These are phyloP conservation scores for Agrochola circellaris DNA, from an alignment of 2,888 invertebrate genomes.

Conservation along the genomic window DNA sequence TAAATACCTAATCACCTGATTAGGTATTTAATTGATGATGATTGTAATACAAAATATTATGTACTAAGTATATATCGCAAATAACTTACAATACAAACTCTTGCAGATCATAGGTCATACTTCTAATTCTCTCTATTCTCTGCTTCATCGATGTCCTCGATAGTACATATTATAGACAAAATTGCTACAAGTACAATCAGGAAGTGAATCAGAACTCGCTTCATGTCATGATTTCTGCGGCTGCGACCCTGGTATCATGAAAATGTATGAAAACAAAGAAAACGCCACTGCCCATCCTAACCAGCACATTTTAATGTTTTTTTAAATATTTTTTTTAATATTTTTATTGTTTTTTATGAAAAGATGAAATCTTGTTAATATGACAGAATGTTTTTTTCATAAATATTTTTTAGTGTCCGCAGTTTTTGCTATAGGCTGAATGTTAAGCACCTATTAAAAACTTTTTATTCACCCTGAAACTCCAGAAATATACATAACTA, in stretches of 20 bases:
- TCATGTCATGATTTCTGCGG: conserved; percentile 35
- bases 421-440: neutral
- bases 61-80: neutral
- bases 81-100: conserved; percentile 37
- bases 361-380: conserved; percentile 14
- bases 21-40: neutral
- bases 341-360: conserved; percentile 26
- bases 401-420: neutral
- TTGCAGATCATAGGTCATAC: conserved; percentile 3
- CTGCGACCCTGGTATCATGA: conserved; percentile 71
- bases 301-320: conserved; percentile 79
- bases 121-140: neutral
- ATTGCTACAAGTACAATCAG: neutral
- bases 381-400: conserved; percentile 28
- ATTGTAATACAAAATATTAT: neutral
- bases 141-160: too few species aligned
- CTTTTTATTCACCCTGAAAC: conserved; percentile 12
- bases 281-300: conserved; percentile 84
- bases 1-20: neutral
- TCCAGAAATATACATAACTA: neutral
- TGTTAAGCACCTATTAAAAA: neutral
- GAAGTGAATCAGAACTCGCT: neutral
- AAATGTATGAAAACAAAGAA: conserved; percentile 81
- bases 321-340: conserved; percentile 8
- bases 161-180: too few species aligned